Evolutionary conservation across 35 echinoderm and acorn worm species (phyloP).

Genomic region (Apostichopus japonicus): DNA sequence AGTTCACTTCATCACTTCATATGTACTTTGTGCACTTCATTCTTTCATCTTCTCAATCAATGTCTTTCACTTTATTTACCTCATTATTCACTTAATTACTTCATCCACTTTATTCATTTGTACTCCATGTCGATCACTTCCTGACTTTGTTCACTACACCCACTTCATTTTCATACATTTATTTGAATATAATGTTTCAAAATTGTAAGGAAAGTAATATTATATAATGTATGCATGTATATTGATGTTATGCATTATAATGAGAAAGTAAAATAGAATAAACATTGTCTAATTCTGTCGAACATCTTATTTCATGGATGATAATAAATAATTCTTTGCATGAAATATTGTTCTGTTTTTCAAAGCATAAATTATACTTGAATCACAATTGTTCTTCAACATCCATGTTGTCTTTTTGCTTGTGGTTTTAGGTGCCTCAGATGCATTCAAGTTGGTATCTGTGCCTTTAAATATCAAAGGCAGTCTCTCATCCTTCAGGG

Average conservation of each 20-base stretch:
- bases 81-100: too few species aligned
- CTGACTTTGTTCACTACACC: too few species aligned
- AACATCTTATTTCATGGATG: too few species aligned
- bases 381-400: not conserved
- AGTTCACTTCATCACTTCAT: too few species aligned
- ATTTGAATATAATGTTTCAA: not conserved
- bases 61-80: too few species aligned
- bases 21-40: too few species aligned
- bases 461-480: slow-evolving; percentile 83
- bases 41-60: too few species aligned
- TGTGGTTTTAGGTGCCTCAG: slow-evolving; percentile 63
- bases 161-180: not conserved
- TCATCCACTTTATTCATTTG: too few species aligned
- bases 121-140: too few species aligned
- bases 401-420: not conserved
- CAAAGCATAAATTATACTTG: not conserved
- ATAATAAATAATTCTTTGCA: not conserved
- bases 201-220: too few species aligned
- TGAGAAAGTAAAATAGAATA: not conserved
- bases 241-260: not conserved
- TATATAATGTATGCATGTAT: not conserved
- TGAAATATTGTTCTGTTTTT: not conserved
- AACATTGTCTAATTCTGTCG: not conserved
- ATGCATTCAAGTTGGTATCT: slow-evolving; percentile 84
- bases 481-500: slow-evolving; percentile 73